These are phyloP conservation scores for Helostoma temminkii DNA, from an alignment of 2,797 vertebrate species.

Conservation along the genomic window DNA sequence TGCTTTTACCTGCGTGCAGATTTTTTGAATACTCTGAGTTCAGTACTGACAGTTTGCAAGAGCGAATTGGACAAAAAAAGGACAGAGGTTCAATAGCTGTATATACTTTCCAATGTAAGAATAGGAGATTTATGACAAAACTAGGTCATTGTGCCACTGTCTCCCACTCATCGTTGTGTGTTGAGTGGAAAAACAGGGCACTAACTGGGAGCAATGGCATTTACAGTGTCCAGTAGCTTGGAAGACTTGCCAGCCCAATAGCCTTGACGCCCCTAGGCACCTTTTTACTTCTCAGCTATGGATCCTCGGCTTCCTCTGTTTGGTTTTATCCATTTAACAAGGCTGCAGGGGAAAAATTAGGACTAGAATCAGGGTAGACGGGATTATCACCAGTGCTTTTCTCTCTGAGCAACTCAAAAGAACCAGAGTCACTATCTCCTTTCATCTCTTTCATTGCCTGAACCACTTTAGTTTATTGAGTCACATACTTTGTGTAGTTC, in stretches of 20 bases:
- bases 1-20: conserved; percentile 10
- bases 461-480: neutral
- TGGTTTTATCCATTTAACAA: conserved; percentile 38
- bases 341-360: conserved; percentile 23
- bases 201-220: conserved; percentile 45
- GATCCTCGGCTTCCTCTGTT: conserved; percentile 23
- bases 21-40: conserved; percentile 9
- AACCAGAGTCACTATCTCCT: neutral
- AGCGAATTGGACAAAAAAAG: conserved; percentile 28
- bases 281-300: conserved; percentile 37
- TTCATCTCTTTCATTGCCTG: conserved; percentile 2
- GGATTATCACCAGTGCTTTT: neutral
- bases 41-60: conserved; percentile 8
- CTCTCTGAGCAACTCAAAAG: neutral
- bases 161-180: conserved; percentile 40
- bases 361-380: conserved; percentile 6
- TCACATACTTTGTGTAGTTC: too few relatives aligned
- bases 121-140: conserved; percentile 47
- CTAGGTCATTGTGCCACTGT: conserved; percentile 65
- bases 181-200: conserved; percentile 56
- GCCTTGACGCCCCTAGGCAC: conserved; percentile 50
- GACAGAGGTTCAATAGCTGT: conserved; percentile 19
- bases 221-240: conserved; percentile 33
- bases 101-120: conserved; percentile 25
- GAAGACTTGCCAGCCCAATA: conserved; percentile 34